Evolutionary conservation across 2,888 invertebrate genomes (phyloP), one percentile per base, ranked within the genome.

Genomic region (Micoletzkya japonica): DNA sequence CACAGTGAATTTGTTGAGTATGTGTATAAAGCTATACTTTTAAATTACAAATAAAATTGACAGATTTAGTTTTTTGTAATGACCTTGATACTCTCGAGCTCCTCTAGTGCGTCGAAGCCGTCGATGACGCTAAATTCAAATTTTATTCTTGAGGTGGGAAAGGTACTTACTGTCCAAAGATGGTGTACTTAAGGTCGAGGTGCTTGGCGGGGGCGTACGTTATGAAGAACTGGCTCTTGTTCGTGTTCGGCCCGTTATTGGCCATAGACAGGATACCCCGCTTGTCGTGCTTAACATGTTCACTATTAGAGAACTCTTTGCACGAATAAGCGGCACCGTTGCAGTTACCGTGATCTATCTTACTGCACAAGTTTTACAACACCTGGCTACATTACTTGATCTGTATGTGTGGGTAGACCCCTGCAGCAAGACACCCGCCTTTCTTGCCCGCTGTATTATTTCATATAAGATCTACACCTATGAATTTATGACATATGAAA

Each of bases 181-280:
- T 86, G 4, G 97, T 97, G 86, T 98, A 97, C 86, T 98, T 98
- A 72, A 96, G 89, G 87, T 98, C 97, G 70, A 99, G 89, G 88
- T 95, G 94, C 56, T 94, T 92, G 85, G 98, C 97, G 71, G 94
- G 91, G 20, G 90, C 91, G 87, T 97, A 98, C 0, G 93, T 91
- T 77, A 99, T 92, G 86, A 98, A 98, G 87, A 99, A 99, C 86
- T 98, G 98, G 95, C 60, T 72, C 66, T 92, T 93, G 89, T 98
- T 99, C 14, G 94, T 93, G 86, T 97, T 95, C 0, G 96, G 94
- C 2, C 97, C 97, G 88, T 93, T 96, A 86, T 96, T 98, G 6
- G 98, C 98, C 96, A 97, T 95, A 3, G 96, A 95, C 1, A 98
- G 89, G 76, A 92, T 90, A 0, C 95, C 97, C 83, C 95, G 89